phyloP scores from a whole-genome alignment of 1,140 invertebrate species.

The Adelges cooleyi region DNA sequence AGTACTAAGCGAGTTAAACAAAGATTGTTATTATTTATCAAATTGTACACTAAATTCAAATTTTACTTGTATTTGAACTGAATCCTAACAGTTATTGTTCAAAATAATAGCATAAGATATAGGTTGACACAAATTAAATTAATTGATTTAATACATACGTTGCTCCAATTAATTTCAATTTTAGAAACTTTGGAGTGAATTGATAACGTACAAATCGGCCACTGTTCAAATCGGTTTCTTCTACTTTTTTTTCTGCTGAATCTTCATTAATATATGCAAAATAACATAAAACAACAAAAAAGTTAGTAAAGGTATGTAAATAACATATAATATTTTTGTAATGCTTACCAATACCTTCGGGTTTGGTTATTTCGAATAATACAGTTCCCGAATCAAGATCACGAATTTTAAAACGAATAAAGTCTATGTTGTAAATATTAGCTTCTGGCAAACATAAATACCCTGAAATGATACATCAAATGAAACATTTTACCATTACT shows the following conservation, averaged over 20 bases:
- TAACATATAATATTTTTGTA: too few species aligned
- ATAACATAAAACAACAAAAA: neutral
- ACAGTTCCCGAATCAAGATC: constrained; percentile 86
- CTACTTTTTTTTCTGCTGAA: constrained; percentile 44
- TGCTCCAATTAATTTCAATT: constrained; percentile 87
- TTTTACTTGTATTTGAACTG: too few species aligned
- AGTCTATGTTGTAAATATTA: constrained; percentile 96
- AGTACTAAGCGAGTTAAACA: too few species aligned
- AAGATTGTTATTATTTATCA: too few species aligned
- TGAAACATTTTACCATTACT: neutral
- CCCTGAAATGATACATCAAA: constrained; percentile 41
- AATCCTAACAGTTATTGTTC: neutral
- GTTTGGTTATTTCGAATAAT: constrained; percentile 95
- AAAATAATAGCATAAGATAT: neutral
- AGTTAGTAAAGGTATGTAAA: neutral
- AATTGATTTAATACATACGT: constrained; percentile 54
- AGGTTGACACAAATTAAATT: neutral
- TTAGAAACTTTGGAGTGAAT: constrained; percentile 92
- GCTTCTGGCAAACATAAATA: constrained; percentile 90
- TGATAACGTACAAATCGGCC: constrained; percentile 94
- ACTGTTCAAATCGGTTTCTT: constrained; percentile 72
- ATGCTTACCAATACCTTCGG: constrained; percentile 40
- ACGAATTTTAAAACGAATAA: constrained; percentile 92
- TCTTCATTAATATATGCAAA: constrained; percentile 38
- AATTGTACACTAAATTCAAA: too few species aligned